Conservation (phyloP, 2,888 invertebrate species). For the Eucriotettix oculatus region DNA sequence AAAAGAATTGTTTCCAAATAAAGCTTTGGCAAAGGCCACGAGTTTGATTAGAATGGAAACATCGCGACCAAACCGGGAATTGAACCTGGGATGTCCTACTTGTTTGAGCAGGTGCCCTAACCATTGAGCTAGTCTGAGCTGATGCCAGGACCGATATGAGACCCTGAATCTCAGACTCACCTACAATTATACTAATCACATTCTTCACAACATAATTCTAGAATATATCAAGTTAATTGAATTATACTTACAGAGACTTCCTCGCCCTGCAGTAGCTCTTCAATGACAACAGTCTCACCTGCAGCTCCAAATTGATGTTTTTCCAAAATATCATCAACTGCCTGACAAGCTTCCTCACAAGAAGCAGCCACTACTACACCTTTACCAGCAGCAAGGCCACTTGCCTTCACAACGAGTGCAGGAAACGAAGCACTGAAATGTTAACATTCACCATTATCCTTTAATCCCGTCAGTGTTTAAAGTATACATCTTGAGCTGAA, state of each 20-base stretch:
- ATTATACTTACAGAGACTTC: slow-evolving; percentile 67
- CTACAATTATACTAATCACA: no score
- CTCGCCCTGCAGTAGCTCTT: slow-evolving; percentile 80
- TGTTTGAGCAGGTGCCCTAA: no score
- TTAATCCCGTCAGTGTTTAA: not conserved
- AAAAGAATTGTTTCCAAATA: no score
- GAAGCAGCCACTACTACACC: slow-evolving; percentile 79
- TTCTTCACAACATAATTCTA: no score
- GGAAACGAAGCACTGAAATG: slow-evolving; percentile 48
- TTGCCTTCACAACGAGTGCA: slow-evolving; percentile 87
- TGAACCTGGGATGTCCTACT: no score
- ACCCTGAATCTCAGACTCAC: no score
- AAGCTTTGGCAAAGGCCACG: no score
- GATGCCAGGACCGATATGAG: no score
- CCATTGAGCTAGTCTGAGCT: no score
- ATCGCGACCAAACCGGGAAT: no score
- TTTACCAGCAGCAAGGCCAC: slow-evolving; percentile 93
- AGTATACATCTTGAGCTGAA: not conserved
- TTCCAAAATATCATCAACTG: slow-evolving; percentile 67
- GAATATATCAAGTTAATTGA: no score
- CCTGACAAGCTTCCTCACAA: slow-evolving; percentile 63
- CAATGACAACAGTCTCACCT: slow-evolving; percentile 71
- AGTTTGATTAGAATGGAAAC: no score
- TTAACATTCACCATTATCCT: not conserved
- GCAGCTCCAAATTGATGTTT: slow-evolving; percentile 68